Conservation (phyloP, 2,113 vertebrate species). For the Puma concolor region DNA sequence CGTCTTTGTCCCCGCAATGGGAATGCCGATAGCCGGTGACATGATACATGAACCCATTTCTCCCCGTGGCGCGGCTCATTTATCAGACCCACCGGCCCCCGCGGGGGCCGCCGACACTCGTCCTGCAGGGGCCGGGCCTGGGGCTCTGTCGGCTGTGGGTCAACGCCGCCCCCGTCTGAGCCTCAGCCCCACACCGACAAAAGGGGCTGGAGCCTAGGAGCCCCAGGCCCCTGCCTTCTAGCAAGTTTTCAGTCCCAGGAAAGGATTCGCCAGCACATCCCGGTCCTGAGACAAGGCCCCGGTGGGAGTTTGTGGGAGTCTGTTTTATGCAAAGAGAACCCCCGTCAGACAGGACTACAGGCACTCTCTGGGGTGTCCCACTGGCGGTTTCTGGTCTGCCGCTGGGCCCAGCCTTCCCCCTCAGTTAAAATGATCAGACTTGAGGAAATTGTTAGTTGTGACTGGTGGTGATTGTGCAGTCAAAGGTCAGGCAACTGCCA, state of each 20-base stretch:
- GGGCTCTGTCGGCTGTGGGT: no score
- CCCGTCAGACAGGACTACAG: neutral
- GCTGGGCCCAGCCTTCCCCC: neutral
- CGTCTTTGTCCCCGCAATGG: neutral
- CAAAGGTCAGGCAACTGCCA: rapidly evolving
- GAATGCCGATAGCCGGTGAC: neutral
- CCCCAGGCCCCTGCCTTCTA: neutral
- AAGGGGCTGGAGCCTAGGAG: no score
- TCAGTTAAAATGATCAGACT: neutral
- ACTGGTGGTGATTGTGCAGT: neutral
- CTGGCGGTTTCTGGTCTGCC: neutral
- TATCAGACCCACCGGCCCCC: neutral
- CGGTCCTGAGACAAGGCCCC: neutral
- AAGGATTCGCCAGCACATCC: rapidly evolving
- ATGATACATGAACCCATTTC: slow-evolving; percentile 9
- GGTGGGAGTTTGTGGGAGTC: neutral
- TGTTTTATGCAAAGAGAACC: neutral
- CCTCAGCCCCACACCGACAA: rapidly evolving
- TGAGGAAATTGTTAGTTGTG: neutral
- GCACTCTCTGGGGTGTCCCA: neutral
- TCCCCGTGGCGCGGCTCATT: neutral
- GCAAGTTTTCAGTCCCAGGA: rapidly evolving
- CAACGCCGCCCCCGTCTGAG: rapidly evolving
- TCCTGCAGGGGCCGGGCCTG: neutral
- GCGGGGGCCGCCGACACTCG: rapidly evolving